Base-by-base conservation (phyloP, 2,888 invertebrate species). In the Vesta saturnalis region DNA sequence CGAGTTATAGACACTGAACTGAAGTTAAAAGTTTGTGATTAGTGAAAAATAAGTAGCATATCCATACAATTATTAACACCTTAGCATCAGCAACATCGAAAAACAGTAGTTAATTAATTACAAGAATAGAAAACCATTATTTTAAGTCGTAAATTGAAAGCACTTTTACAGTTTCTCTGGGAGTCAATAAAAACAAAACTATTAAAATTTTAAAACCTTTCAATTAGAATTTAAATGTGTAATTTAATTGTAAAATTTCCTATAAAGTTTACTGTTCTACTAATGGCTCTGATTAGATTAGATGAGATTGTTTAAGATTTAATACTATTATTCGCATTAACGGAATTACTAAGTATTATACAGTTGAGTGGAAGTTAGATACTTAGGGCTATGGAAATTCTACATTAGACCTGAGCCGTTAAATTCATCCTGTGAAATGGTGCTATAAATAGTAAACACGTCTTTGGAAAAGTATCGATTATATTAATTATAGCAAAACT, bases 261-360 rank as follows among this genome's bases (percentile, higher is more conserved):
- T 47, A 56, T 46, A 63, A 56, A 56, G 15, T 43, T 43, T 56
- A 57, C 30, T 57, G 64, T 64, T 47, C 57, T 52, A 19, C 21
- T 64, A 64, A 64, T 58, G 64, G 55, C 49, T 49, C 49, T 52
- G 64, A 64, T 64, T 64, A 64, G 64, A 64, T 64, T 64, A 58
- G 58, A 23, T 23, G 64, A 64, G 64, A 64, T 64, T 64, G 52
- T 58, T 64, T 64, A 64, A 64, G 64, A 64, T 64, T 64, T 64
- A 64, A 64, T 64, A 64, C 64, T 64, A 64, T 64, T 64, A 64
- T 58, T 58, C 57, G 49, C 64, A 64, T 64, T 64, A 64, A 57
- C 35, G 52, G 35, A 64, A 64, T 52, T 64, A 57, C 64, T 58
- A 19, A 49, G 64, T 57, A 64, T 64, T 64, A 64, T 47, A 64